Conservation (phyloP, 2,888 invertebrate genomes). For the Sminthurides aquaticus region DNA sequence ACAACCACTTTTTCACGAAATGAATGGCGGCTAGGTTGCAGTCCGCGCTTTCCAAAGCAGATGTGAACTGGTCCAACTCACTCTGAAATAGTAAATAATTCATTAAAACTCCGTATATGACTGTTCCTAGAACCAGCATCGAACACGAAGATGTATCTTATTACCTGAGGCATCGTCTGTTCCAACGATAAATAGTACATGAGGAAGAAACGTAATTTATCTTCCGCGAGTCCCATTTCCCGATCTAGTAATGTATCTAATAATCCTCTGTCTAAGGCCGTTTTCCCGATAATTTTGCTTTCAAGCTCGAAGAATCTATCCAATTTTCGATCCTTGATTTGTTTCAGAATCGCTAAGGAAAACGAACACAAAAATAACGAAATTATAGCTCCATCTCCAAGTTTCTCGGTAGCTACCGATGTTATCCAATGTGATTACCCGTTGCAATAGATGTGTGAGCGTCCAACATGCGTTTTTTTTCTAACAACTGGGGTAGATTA, state of each 20-base stretch:
- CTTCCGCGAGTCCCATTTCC: slow-evolving; percentile 78
- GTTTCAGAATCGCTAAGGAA: slow-evolving; percentile 68
- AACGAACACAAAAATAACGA: slow-evolving; percentile 34
- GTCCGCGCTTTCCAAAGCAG: slow-evolving; percentile 68
- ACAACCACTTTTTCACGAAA: slow-evolving; percentile 92
- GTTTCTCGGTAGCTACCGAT: neutral
- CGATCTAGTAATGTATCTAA: slow-evolving; percentile 79
- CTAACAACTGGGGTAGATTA: slow-evolving; percentile 90
- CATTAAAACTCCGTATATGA: neutral
- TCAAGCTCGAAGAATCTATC: slow-evolving; percentile 97
- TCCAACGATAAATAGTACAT: slow-evolving; percentile 66
- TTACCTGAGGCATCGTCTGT: slow-evolving; percentile 22
- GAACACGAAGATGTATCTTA: slow-evolving; percentile 50
- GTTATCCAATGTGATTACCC: too few species aligned
- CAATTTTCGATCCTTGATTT: slow-evolving; percentile 77
- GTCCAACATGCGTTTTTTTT: slow-evolving; percentile 93
- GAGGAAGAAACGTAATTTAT: slow-evolving; percentile 85
- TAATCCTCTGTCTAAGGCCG: slow-evolving; percentile 49
- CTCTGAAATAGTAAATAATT: slow-evolving; percentile 48
- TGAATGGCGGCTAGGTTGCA: slow-evolving; percentile 77
- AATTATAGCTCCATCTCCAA: neutral
- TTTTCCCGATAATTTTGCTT: slow-evolving; percentile 92
- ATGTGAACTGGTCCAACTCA: slow-evolving; percentile 75
- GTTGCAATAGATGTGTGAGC: slow-evolving; percentile 99
- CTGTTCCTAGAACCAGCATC: neutral